Base-by-base conservation (phyloP, 2,888 invertebrate species). In the Cosmopolites sordidus region DNA sequence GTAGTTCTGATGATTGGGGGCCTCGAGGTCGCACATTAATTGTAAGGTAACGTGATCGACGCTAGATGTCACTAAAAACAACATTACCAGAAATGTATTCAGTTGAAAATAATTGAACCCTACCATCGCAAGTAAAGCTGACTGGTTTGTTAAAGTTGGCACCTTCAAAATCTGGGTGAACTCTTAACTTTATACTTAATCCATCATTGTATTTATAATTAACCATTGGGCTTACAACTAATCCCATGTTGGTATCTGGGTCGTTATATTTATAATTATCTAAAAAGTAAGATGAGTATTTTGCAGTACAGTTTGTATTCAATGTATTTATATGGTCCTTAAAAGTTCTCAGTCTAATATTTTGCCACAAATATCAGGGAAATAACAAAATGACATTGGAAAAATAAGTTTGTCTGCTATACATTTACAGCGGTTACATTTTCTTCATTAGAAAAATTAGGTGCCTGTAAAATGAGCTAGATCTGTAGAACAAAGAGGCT, bases 51-150 rank as follows among this genome's bases (percentile, higher is more conserved):
- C 87, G 71, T 92, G 89, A 64, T 92, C 91, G 51, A 92, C 85
- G 42, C 85, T 89, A 46, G 90, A 87, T 65, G 86, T 88, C 60
- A 94, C 94, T 93, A 76, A 52, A 40, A 17, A 14, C 4, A 33
- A 12, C n/a, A n/a, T n/a, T n/a, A n/a, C n/a, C n/a, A n/a, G n/a
- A n/a, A n/a, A n/a, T n/a, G n/a, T n/a, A n/a, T n/a, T n/a, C n/a
- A n/a, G n/a, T n/a, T n/a, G n/a, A n/a, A n/a, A n/a, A n/a, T 33
- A 38, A 46, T 57, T 16, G 14, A 29, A 42, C 65, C 78, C 78
- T 76, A 93, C 94, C 89, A 75, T 95, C 93, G 69, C 94, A 94
- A 30, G 94, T 95, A 73, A 97, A 96, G 9, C 83, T 83, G 63
- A 93, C 83, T 5, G 94, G 90, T 58, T 70, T 71, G 16, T 74